Percentiles rank a stretch among this genome's conserved stretches.
phyloP scores from a whole-genome alignment of 30 jellyfish, hydroid and myxozoan genomes.

The Cassiopea xamachana region DNA sequence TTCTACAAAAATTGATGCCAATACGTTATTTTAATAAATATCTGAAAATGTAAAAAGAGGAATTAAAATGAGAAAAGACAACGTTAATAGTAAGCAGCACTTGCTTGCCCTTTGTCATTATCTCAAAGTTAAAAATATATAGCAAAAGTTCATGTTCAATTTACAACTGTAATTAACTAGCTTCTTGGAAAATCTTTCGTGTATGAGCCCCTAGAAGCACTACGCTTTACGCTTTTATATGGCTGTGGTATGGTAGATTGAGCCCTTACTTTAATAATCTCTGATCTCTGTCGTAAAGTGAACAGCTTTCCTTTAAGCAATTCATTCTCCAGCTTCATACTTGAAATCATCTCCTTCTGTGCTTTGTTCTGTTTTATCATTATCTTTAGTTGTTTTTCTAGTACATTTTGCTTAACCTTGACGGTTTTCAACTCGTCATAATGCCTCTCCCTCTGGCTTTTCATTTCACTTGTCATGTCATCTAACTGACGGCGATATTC shows the following conservation, averaged over 20 bases:
- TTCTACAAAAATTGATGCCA: no score
- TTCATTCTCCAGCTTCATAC: constrained; percentile 23
- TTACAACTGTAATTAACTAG: not conserved
- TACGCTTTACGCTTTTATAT: not conserved
- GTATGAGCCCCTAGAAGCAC: not conserved
- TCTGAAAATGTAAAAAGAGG: no score
- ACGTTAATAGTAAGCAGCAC: no score
- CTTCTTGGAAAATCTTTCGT: not conserved
- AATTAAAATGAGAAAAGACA: no score
- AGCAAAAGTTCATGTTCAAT: no score
- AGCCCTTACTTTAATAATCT: not conserved
- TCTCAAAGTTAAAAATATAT: no score
- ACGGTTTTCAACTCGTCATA: not conserved
- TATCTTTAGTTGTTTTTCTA: not conserved
- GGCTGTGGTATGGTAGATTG: not conserved
- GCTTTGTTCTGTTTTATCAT: not conserved
- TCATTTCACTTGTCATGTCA: not conserved
- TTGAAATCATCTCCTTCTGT: not conserved
- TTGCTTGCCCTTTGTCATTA: no score
- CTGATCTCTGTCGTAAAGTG: not conserved
- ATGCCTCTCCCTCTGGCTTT: constrained; percentile 4
- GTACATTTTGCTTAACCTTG: not conserved
- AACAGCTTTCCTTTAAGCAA: constrained; percentile 3
- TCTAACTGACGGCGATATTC: constrained; percentile 27
- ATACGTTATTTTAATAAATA: no score